These are phyloP conservation scores for Malaclemys terrapin DNA, from an alignment of 2,113 vertebrate species.

Conservation along the genomic window DNA sequence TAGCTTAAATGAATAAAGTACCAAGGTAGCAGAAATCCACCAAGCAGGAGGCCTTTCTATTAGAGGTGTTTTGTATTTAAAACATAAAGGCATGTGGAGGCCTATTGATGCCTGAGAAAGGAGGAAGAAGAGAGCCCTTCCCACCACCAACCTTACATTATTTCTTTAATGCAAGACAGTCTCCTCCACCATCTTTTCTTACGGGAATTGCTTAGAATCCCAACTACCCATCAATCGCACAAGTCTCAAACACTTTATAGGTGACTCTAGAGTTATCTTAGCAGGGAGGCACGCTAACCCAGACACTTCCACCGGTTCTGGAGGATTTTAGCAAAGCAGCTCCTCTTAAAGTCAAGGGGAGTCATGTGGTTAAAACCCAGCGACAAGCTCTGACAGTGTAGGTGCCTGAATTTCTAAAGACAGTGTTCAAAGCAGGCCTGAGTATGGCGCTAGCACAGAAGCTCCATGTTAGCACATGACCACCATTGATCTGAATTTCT, in stretches of 20 bases:
- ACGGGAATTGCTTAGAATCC: fast-evolving
- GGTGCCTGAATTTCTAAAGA: neutral
- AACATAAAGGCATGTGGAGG: neutral
- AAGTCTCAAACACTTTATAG: neutral
- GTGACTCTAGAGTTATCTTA: neutral
- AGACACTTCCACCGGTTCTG: neutral
- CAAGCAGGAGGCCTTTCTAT: neutral
- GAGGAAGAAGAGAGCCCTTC: neutral
- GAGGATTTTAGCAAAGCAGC: neutral
- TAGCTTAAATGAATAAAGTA: neutral
- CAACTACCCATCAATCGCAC: neutral
- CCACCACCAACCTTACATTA: neutral
- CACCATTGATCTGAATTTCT: neutral
- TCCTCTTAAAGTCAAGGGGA: neutral
- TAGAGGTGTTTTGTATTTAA: neutral
- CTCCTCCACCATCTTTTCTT: neutral
- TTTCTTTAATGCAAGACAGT: neutral
- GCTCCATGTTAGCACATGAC: neutral
- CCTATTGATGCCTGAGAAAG: neutral
- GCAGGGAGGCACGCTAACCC: neutral
- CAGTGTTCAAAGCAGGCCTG: neutral
- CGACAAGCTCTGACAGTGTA: neutral
- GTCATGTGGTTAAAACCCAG: neutral
- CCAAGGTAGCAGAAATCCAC: neutral
- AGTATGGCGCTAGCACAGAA: neutral